phyloP scores from a whole-genome alignment of 2,797 vertebrate species.

The Hemitrygon akajei region DNA sequence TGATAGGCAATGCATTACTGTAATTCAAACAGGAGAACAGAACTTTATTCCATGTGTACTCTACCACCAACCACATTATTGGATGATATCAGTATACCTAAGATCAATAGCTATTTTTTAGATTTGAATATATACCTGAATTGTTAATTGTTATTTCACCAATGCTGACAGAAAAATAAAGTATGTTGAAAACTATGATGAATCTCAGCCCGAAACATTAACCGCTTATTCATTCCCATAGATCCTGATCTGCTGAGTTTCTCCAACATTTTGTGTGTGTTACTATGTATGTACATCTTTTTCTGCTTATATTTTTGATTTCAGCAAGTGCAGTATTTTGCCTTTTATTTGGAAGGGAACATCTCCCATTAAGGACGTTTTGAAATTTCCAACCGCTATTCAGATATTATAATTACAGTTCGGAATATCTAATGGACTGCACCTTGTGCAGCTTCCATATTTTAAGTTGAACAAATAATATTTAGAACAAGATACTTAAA shows the following conservation, averaged over 20 bases:
- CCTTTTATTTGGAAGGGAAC: background rate
- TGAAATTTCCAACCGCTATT: background rate
- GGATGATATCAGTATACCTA: background rate
- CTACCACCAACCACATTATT: background rate
- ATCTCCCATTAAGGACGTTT: background rate
- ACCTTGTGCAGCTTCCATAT: background rate
- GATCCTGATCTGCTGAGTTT: too few relatives aligned
- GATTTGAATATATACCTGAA: background rate
- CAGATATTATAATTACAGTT: background rate
- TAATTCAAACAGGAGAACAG: background rate
- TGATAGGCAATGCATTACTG: background rate
- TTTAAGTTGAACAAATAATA: background rate
- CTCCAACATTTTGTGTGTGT: too few relatives aligned
- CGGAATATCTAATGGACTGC: background rate
- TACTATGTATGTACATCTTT: background rate
- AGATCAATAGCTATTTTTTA: background rate
- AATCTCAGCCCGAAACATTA: too few relatives aligned
- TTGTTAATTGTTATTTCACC: background rate
- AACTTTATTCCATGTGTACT: background rate
- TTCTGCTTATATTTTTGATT: background rate
- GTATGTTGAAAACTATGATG: too few relatives aligned
- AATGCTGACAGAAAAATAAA: background rate
- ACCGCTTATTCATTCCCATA: too few relatives aligned
- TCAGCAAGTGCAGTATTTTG: background rate
- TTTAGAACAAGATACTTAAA: background rate